Base-by-base conservation (phyloP, 2,797 vertebrate species). In the Tinamus major region DNA sequence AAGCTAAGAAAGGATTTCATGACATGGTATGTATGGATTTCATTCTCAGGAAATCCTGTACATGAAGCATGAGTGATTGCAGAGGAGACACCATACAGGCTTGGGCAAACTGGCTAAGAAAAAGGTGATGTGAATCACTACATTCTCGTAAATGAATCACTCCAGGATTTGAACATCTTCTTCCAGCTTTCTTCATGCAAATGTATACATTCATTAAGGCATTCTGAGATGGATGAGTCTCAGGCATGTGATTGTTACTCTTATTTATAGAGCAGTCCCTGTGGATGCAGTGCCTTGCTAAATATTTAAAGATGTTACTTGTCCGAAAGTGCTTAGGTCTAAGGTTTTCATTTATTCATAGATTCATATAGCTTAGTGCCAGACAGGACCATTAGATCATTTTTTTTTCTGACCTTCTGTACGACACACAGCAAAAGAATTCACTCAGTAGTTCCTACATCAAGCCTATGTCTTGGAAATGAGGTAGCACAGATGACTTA, bases 281-380 rank as follows among this genome's bases (percentile, higher is more conserved):
- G 29, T 55, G 26, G 92, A 68, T 9, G 0, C 13, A 62, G 46
- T 20, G 16, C 49, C 94, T 89, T 65, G 65, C 87, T 92, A 93
- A 96, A 95, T 95, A 96, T 94, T 95, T 96, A 94, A 95, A 96
- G 88, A 90, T 1, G 3, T n/a, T 77, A 41, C 46, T 92, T 82
- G 37, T 86, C 81, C n/a, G n/a, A 46, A 64, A 69, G 84, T 85
- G 75, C 68, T 90, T 82, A 49, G 49, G 31, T 39, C 29, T 80
- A 69, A 85, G 65, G 77, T 78, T 95, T 87, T 95, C 2, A 93
- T 95, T 92, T 94, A 89, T 91, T 95, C 62, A 44, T 78, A 55
- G 56, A 37, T 84, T 86, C 65, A 62, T 42, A 58, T 68, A 86
- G 29, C 77, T 86, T 67, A 53, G 56, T n/a, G 63, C 42, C 63